Percentiles rank a stretch among this genome's conserved stretches.
These are phyloP conservation scores for Silurus asotus DNA, from an alignment of 2,113 vertebrate genomes.

Conservation along the genomic window DNA sequence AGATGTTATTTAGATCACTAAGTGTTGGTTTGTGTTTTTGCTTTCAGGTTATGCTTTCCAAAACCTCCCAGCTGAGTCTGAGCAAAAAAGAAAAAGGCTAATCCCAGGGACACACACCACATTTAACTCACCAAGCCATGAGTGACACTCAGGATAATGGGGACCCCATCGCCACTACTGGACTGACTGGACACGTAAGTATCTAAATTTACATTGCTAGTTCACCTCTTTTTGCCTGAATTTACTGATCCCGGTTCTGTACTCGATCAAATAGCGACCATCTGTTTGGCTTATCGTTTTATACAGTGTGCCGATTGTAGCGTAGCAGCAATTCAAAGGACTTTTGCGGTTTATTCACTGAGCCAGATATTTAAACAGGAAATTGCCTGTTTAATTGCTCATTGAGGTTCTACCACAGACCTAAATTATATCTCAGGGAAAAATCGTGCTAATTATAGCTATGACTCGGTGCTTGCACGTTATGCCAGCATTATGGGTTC, in stretches of 20 bases:
- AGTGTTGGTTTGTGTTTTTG: neutral
- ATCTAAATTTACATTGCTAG: neutral
- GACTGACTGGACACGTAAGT: slow-evolving; percentile 47
- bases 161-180: slow-evolving; percentile 32
- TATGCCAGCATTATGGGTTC: neutral
- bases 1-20: neutral
- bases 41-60: slow-evolving; percentile 61
- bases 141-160: slow-evolving; percentile 48
- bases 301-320: neutral
- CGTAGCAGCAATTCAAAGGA: neutral
- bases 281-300: neutral
- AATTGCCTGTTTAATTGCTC: neutral
- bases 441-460: neutral
- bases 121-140: slow-evolving; percentile 49
- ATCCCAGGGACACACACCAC: neutral
- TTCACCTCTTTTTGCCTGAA: neutral
- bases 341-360: neutral
- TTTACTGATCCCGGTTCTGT: neutral
- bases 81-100: slow-evolving; percentile 65
- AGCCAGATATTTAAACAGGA: slow-evolving; percentile 11
- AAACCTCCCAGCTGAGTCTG: slow-evolving; percentile 59
- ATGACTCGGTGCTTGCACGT: neutral
- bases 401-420: neutral
- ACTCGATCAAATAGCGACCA: neutral
- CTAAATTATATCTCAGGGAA: neutral